Conservation (phyloP, 2,113 vertebrate genomes). For the Crocuta crocuta region DNA sequence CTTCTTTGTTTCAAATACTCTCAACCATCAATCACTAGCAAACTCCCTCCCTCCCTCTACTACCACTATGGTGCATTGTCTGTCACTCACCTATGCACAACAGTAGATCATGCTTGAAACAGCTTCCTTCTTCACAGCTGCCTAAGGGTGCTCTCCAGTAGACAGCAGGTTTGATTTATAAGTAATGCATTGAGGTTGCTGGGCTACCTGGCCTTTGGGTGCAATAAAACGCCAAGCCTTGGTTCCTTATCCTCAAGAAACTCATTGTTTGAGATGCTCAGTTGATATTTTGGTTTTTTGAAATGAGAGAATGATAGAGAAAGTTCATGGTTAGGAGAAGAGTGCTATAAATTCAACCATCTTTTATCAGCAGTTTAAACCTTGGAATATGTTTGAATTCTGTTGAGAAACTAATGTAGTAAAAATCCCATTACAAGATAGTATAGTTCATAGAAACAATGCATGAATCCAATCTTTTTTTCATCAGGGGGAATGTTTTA, state of each 20-base stretch:
- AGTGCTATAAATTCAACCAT: background rate
- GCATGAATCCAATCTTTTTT: background rate
- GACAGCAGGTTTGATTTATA: background rate
- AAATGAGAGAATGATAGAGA: background rate
- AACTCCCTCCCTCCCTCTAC: background rate
- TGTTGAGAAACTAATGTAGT: background rate
- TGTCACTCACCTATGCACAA: background rate
- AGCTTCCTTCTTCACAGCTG: background rate
- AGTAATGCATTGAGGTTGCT: background rate
- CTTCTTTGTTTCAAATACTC: background rate
- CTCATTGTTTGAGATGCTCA: background rate
- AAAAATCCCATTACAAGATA: background rate
- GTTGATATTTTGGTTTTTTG: slow-evolving; percentile 6
- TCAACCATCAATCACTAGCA: background rate
- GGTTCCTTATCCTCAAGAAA: background rate
- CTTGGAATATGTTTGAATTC: background rate
- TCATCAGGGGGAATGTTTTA: background rate
- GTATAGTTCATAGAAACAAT: background rate
- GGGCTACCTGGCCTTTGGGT: background rate
- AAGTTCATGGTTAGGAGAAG: background rate
- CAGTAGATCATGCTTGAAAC: too few species aligned
- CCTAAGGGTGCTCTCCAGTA: background rate
- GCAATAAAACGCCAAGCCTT: background rate
- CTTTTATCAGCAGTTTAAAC: background rate
- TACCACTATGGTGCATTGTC: rapidly evolving